Base-by-base conservation (phyloP, 2,113 vertebrate genomes). In the Megaceryle torquata region DNA sequence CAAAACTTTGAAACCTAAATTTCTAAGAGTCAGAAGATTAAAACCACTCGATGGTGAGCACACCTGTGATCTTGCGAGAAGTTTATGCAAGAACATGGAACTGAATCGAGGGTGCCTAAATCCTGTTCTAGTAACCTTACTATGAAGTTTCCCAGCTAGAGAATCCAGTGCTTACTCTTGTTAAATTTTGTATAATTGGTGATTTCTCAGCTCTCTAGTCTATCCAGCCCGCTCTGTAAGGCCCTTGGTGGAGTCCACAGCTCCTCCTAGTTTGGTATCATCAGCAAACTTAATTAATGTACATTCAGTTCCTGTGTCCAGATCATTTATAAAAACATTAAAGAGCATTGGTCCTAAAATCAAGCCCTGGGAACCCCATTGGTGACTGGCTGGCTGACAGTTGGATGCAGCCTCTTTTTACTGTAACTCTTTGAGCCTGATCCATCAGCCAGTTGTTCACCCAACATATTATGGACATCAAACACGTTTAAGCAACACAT, bases 81-180 rank as follows among this genome's bases (percentile, higher is more conserved):
- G 46, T 71, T 89, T 76, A 68, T 86, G 9, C 20, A 50, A 33
- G 43, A 86, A 48, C 16, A 29, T 29, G n/a, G 41, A 67, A 53
- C 11, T 61, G 25, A 82, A 31, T 25, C 0, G 3, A 60, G 8
- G 16, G 25, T 57, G 16, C 8, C 14, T 43, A 82, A 46, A 51
- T 56, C 19, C 29, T 75, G 6, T 56, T 70, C 7, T 39, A 72
- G 17, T 44, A 50, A 35, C 17, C 33, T 46, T 44, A 39, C 18
- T 51, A 24, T 51, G 50, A 51, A 14, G 50, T 51, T 51, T 39
- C 8, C 20, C 24, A 51, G 9, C 6, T 25, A 15, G 13, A 68
- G 18, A 67, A 86, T 53, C 0, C 0, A 2, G 21, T 48, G n/a
- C 7, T 74, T 63, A 1, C 4, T 63, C 5, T 5, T 56, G 26